Base-by-base conservation (phyloP, 2,888 invertebrate genomes). In the Hyposoter didymator region DNA sequence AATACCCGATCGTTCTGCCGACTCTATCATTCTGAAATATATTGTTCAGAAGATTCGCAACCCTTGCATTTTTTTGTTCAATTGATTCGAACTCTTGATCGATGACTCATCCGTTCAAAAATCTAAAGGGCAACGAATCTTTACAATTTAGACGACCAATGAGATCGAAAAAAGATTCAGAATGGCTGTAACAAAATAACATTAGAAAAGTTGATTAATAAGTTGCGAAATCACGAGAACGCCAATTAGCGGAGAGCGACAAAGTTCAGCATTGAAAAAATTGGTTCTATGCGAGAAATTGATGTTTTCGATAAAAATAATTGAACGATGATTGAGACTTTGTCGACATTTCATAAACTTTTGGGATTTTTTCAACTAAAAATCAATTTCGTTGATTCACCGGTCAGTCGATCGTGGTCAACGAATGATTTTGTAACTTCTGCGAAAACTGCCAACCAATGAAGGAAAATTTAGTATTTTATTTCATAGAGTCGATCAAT, bases 1-100 rank as follows among this genome's bases (percentile, higher is more conserved):
- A 78, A 67, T 67, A 66, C 55, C 81, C 73, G 80, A 22, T 67
- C 69, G 74, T 74, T 17, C 78, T 22, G 12, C 64, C 72, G 67
- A 39, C n/a, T 69, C 52, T 32, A 17, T 52, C 32, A 78, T 69
- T 78, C 47, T 78, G 69, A 74, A 74, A 69, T 78, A 78, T 69
- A 78, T 14, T 69, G 32, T 67, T 59, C 17, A 70, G 66, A 47
- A 39, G 70, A 69, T 64, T 69, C 55, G 7, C 32, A 47, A 22
- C 45, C 14, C 28, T 14, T 59, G 59, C 14, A 28, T 28, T 59
- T 59, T 59, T 5, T 14, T 14, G 5, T 5, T 1, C 28, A 59
- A 59, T 28, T 59, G 4, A 28, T 59, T 59, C 4, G 28, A 28
- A 28, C 28, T 59, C 6, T 12, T 5, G 12, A 12, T 28, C 12